Evolutionary conservation across 1,140 invertebrate species (phyloP), one percentile per base, ranked within the genome.

Genomic region (Sminthurinus signatus): DNA sequence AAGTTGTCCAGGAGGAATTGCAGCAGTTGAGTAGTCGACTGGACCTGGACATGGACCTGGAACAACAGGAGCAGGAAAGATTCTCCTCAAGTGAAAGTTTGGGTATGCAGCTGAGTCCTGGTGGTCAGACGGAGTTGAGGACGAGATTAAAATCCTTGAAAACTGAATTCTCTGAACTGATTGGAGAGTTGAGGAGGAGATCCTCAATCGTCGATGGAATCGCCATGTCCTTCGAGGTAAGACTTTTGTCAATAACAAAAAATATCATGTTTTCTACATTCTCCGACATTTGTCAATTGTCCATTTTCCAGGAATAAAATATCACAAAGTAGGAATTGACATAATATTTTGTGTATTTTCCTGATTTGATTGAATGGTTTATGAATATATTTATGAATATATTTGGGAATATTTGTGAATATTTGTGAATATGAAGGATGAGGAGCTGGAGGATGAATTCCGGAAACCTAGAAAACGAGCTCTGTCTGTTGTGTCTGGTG

Each of bases 141-240:
- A 71, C 72, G n/a, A 74, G 75, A 31, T 75, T 81, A 8, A 79
- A 80, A 56, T 72, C 75, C 15, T 75, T 82, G 1, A 81, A 81
- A 72, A 78, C 78, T 46, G 79, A 81, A 64, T 82, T 80, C 62
- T 76, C 78, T 2, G 76, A 81, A 64, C 71, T 82, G 5, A 73
- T 82, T 59, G 73, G 79, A 21, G 80, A 81, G 62, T 71, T 81
- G 44, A 69, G 80, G 19, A 74, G 78, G 36, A 71, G 78, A 44
- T 77, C 78, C 48, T 79, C 79, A 3, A 74, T 78, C 17, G 77
- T 78, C 1, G 75, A 77, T 19, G 74, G 76, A 1, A 58, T 62
- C 25, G 23, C 69, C 52, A 51, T 71, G 29, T 71, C 60, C n/a
- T 71, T 71, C n/a, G 72, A 72, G 42, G 65, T 72, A 46, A 55